Base-by-base conservation (phyloP, 2,797 vertebrate species). In the Enteromius radiatus region DNA sequence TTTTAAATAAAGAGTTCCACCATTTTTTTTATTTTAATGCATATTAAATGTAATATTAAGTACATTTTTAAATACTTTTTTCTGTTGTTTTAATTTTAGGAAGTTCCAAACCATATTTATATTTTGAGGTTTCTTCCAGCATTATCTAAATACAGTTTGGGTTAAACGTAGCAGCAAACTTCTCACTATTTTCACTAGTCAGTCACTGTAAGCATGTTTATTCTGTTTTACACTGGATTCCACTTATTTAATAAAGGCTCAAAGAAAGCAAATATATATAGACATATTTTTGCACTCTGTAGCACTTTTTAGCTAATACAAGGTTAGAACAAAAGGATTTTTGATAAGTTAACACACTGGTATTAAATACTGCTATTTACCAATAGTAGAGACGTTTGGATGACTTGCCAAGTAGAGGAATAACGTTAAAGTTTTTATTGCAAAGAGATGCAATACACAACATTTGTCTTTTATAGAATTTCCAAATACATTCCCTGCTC, bases 171-270 rank as follows among this genome's bases (percentile, higher is more conserved):
- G 12, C 52, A 54, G 12, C n/a, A 59, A 41, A 9, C 5, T 76
- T 26, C 12, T 76, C 19, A 38, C 73, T 41, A 15, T 76, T 73
- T 47, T 52, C 28, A 52, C 17, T n/a, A 36, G 47, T 74, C 28
- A 33, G 28, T 36, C 28, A n/a, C 19, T 74, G 28, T 52, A 73
- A 73, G 31, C 47, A 45, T 45, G 47, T 36, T n/a, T n/a, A n/a
- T n/a, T 47, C 23, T 70, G 47, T 36, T 74, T 74, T 31, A 74
- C 19, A 36, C 47, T 54, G 70, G 47, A 54, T 74, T 74, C 28
- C 47, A 33, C 6, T 8, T 36, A 33, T 74, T 54, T 56, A 38
- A 56, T 74, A 38, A 38, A 56, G 54, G 23, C 12, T 5, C 3
- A 56, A 54, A 73, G 28, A 73, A 54, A 15, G 71, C 15, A 54